Percentiles rank a stretch among this genome's conserved stretches.
Conservation (phyloP, 2,113 vertebrate species). For the Apeltes quadracus region DNA sequence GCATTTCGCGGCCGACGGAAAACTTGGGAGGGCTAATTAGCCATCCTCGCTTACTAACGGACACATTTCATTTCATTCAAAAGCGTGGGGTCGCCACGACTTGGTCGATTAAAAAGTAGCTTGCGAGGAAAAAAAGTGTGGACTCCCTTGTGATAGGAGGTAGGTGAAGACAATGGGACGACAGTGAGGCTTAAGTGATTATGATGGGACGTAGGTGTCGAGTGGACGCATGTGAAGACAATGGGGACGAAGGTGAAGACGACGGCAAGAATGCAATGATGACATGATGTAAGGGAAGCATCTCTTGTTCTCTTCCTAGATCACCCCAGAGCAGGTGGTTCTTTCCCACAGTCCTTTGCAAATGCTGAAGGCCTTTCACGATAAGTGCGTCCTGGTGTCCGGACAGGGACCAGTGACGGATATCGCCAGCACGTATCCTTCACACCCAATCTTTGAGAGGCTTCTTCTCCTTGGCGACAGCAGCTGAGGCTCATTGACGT, state of each 20-base stretch:
- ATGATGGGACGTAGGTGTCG: no score
- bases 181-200: background rate
- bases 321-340: slow-evolving; percentile 87
- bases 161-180: background rate
- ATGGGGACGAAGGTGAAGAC: background rate
- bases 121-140: no score
- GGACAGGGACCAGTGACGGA: slow-evolving; percentile 88
- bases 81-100: no score
- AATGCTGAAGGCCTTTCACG: slow-evolving; percentile 85
- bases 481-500: background rate
- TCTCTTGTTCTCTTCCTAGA: slow-evolving; percentile 67
- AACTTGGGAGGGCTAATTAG: no score
- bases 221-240: no score
- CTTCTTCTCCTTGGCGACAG: background rate
- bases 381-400: slow-evolving; percentile 89
- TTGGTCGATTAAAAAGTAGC: no score
- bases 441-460: background rate
- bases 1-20: no score
- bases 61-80: no score
- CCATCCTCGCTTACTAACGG: no score
- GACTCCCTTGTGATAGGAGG: background rate
- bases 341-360: slow-evolving; percentile 89
- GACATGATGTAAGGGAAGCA: no score
- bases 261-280: no score
- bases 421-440: slow-evolving; percentile 90